A percentile compares a stretch with the other conserved stretches of the same genome.
Evolutionary conservation across 1,140 invertebrate genomes (phyloP).

Genomic region (Neoseiulus cucumeris): DNA sequence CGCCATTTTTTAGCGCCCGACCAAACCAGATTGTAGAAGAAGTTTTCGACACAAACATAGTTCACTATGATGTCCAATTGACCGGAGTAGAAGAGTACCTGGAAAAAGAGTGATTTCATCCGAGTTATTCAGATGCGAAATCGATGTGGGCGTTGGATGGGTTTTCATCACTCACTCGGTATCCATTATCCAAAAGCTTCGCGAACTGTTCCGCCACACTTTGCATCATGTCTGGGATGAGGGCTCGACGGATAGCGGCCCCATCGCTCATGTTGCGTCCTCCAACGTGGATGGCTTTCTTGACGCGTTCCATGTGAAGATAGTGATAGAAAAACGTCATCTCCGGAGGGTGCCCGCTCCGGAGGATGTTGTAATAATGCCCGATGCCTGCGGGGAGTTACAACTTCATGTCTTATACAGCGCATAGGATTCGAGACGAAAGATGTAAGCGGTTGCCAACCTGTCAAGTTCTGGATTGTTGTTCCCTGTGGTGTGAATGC

Average conservation of each 20-base stretch:
- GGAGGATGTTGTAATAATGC: background rate
- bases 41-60: background rate
- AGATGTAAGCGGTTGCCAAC: background rate
- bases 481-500: background rate
- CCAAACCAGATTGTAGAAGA: background rate
- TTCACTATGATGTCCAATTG: background rate
- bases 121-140: no score
- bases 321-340: background rate
- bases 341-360: background rate
- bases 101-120: no score
- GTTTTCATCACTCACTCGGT: background rate
- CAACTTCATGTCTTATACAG: no score
- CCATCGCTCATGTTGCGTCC: background rate
- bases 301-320: background rate
- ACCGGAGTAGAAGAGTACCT: background rate
- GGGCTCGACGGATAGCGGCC: background rate
- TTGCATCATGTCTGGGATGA: background rate
- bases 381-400: background rate
- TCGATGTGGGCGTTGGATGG: background rate
- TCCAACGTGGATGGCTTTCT: background rate
- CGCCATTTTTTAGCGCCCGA: background rate
- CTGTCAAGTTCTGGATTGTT: background rate
- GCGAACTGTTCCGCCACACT: background rate
- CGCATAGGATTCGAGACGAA: background rate
- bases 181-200: background rate